These are phyloP conservation scores for Clangula hyemalis DNA, from an alignment of 2,797 vertebrate species.

Conservation along the genomic window DNA sequence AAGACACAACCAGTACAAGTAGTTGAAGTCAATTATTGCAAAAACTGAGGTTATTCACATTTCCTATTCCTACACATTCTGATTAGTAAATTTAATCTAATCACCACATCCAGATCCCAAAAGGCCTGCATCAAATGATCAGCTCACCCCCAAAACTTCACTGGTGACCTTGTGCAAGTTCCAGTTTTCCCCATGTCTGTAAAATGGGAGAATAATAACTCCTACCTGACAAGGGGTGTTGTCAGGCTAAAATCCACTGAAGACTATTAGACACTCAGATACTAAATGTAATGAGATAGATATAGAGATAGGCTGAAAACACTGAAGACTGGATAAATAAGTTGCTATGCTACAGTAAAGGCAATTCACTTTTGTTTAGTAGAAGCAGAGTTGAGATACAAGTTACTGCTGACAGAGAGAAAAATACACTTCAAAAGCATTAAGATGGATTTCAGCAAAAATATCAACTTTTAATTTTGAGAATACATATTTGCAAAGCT, in stretches of 20 bases:
- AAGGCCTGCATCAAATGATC: background rate
- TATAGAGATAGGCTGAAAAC: slow-evolving; percentile 45
- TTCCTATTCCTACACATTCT: background rate
- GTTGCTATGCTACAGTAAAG: slow-evolving; percentile 67
- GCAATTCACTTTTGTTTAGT: slow-evolving; percentile 28
- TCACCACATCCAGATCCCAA: background rate
- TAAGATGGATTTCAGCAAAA: slow-evolving; percentile 5
- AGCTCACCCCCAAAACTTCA: background rate
- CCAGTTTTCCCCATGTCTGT: background rate
- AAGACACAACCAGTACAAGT: background rate
- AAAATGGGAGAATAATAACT: background rate
- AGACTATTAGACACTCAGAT: slow-evolving; percentile 37
- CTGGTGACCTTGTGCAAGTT: background rate
- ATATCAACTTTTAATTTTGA: background rate
- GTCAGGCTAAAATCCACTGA: slow-evolving; percentile 60
- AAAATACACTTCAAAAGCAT: background rate
- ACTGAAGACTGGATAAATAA: slow-evolving; percentile 48
- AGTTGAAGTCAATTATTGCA: background rate
- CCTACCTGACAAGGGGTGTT: slow-evolving; percentile 38
- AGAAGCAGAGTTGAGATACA: slow-evolving; percentile 25
- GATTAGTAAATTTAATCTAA: slow-evolving; percentile 7
- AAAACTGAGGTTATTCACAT: background rate
- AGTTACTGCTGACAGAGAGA: slow-evolving; percentile 22
- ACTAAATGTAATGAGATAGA: slow-evolving; percentile 3
- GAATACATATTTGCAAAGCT: background rate